Evolutionary conservation across 1,140 invertebrate species (phyloP).

Genomic region (Zelostemma sp.): DNA sequence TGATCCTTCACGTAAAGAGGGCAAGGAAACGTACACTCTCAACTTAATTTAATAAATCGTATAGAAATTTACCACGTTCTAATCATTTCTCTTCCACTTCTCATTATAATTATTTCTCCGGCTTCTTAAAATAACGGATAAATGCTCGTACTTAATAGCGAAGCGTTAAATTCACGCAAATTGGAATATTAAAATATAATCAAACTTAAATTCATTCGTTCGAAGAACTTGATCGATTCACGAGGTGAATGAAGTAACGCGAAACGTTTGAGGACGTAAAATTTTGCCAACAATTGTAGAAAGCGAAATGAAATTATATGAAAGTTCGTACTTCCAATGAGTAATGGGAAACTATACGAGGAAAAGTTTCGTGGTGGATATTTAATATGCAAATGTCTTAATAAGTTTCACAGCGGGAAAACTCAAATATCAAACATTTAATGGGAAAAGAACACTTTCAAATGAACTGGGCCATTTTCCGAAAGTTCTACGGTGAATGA

Average conservation of each 20-base stretch:
- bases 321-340: not conserved
- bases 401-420: constrained; percentile 5
- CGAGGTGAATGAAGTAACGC: no score
- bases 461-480: no score
- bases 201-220: no score
- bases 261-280: not conserved
- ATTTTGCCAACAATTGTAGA: not conserved
- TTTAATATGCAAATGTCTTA: constrained; percentile 8
- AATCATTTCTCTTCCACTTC: no score
- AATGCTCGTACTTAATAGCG: no score
- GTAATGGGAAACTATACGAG: not conserved
- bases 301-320: constrained; percentile 5
- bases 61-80: not conserved
- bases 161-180: no score
- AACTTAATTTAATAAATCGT: no score
- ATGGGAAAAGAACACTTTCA: not conserved
- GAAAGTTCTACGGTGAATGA: no score
- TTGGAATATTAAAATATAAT: no score
- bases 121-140: no score
- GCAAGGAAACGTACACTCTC: not conserved
- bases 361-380: constrained; percentile 3
- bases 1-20: constrained; percentile 14
- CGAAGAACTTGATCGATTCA: no score
- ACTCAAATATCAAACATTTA: constrained; percentile 9
- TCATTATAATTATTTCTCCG: no score